Conservation (phyloP, 2,888 invertebrate genomes). For the Stenchaetothrips biformis region DNA sequence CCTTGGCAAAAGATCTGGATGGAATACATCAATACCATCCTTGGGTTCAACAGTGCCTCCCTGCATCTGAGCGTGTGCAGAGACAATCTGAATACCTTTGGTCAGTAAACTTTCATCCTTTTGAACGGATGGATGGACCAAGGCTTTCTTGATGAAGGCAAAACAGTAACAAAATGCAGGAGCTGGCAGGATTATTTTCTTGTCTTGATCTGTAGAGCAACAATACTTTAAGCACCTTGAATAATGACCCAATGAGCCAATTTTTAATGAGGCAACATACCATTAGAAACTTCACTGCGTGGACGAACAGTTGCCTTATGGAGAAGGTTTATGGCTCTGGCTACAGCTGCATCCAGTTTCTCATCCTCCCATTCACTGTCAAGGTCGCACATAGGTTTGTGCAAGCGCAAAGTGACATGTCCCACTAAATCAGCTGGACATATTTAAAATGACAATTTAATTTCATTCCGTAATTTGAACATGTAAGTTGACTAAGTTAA, state of each 20-base stretch:
- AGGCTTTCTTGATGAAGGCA: slow-evolving; percentile 64
- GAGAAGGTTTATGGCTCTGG: slow-evolving; percentile 58
- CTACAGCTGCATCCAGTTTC: slow-evolving; percentile 56
- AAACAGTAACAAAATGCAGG: slow-evolving; percentile 81
- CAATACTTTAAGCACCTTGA: too few species aligned
- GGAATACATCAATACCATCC: slow-evolving; percentile 53
- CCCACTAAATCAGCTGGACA: slow-evolving; percentile 56
- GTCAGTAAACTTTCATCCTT: slow-evolving; percentile 55
- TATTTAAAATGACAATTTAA: too few species aligned
- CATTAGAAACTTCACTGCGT: slow-evolving; percentile 41
- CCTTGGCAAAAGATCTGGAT: slow-evolving; percentile 75
- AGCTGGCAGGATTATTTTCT: slow-evolving; percentile 53
- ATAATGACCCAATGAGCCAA: too few species aligned
- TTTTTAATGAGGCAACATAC: slow-evolving; percentile 28
- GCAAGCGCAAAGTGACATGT: slow-evolving; percentile 66
- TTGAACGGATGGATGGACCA: slow-evolving; percentile 43
- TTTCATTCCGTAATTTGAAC: neutral
- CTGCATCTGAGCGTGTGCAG: slow-evolving; percentile 66
- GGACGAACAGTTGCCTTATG: slow-evolving; percentile 50
- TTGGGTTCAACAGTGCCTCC: slow-evolving; percentile 42
- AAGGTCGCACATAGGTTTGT: slow-evolving; percentile 75
- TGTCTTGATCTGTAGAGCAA: slow-evolving; percentile 33
- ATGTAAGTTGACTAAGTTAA: neutral
- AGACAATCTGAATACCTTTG: slow-evolving; percentile 60
- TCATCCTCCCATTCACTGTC: slow-evolving; percentile 73